Evolutionary conservation across 1,140 invertebrate species (phyloP).

Genomic region (Homarus americanus): DNA sequence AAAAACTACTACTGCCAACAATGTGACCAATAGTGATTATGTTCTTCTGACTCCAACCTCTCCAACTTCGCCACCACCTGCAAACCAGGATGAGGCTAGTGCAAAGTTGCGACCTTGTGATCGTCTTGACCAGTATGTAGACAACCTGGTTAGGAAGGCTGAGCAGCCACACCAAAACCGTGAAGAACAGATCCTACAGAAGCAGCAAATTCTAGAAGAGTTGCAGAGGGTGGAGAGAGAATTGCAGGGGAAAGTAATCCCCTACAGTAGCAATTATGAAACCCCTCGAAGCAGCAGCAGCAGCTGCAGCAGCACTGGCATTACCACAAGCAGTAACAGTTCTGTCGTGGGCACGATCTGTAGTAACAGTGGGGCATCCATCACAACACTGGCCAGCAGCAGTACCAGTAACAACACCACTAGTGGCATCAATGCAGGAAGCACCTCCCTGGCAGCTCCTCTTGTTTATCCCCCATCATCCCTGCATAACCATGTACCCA

Average conservation of each 20-base stretch:
- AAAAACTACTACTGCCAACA: constrained; percentile 26
- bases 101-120: constrained; percentile 56
- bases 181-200: constrained; percentile 85
- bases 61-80: constrained; percentile 55
- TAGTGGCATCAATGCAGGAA: constrained; percentile 75
- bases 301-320: constrained; percentile 64
- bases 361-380: constrained; percentile 45
- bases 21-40: constrained; percentile 48
- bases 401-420: constrained; percentile 56
- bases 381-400: constrained; percentile 51
- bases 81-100: constrained; percentile 38
- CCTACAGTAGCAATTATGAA: constrained; percentile 56
- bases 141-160: constrained; percentile 57
- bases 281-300: constrained; percentile 73
- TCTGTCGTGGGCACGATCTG: constrained; percentile 13
- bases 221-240: constrained; percentile 80
- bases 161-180: constrained; percentile 76
- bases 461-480: constrained; percentile 70
- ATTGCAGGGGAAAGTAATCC: constrained; percentile 62
- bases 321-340: constrained; percentile 34
- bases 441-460: constrained; percentile 70
- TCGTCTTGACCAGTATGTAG: constrained; percentile 62
- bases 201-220: constrained; percentile 88
- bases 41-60: constrained; percentile 51
- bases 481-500: constrained; percentile 67